Percentiles rank a stretch among this genome's conserved stretches.
These are phyloP conservation scores for Galeopterus variegatus DNA, from an alignment of 2,113 vertebrate genomes.

Conservation along the genomic window DNA sequence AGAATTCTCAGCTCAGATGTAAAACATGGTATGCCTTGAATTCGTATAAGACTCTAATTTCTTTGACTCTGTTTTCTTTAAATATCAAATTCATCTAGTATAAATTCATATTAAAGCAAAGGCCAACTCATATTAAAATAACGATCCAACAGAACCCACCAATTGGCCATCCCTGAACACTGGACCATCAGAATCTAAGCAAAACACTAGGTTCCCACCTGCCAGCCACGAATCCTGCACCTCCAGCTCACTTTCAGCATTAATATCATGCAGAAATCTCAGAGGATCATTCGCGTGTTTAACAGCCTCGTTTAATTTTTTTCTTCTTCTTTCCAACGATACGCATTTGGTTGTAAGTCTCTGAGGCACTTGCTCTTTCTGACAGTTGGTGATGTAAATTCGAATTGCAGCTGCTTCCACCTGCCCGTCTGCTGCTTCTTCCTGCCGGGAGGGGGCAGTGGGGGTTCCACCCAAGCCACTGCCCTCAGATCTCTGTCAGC, in stretches of 20 bases:
- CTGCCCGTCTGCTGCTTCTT: too few species aligned
- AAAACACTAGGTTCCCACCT: neutral
- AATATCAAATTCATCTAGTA: neutral
- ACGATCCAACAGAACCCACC: neutral
- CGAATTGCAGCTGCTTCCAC: neutral
- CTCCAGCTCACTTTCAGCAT: neutral
- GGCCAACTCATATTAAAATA: neutral
- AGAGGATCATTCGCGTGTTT: neutral
- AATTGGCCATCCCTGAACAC: neutral
- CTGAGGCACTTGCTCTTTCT: neutral
- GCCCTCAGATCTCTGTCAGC: too few species aligned
- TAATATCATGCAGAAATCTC: neutral
- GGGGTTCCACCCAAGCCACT: neutral
- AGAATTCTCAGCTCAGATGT: neutral
- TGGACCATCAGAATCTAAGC: neutral
- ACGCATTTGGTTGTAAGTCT: neutral
- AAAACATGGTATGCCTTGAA: neutral
- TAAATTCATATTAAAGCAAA: slow-evolving; percentile 2
- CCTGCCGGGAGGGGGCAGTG: rapidly evolving
- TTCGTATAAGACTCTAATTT: neutral
- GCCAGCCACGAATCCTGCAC: neutral
- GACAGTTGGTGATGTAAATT: neutral
- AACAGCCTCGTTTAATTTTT: neutral
- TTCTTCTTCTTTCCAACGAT: neutral
- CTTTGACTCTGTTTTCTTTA: slow-evolving; percentile 13